These are phyloP conservation scores for Delphinapterus leucas DNA, from an alignment of 2,113 vertebrate genomes.

Conservation along the genomic window DNA sequence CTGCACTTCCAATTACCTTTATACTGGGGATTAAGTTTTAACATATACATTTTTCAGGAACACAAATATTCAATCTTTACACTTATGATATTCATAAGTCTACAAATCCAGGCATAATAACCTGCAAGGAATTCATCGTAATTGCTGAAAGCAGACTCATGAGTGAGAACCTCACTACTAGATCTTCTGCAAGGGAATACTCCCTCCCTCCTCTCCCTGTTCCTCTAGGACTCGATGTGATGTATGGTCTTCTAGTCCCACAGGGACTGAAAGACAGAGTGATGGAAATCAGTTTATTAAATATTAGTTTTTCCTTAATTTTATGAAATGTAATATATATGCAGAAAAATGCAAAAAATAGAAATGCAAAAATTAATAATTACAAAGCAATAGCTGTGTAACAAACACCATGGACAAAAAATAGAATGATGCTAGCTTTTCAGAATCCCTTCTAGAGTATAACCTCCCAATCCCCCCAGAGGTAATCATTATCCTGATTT, in stretches of 20 bases:
- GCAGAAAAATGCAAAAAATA: background rate
- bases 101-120: background rate
- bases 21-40: background rate
- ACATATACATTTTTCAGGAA: background rate
- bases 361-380: background rate
- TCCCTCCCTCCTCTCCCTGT: too few relatives aligned
- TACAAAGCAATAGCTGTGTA: background rate
- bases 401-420: background rate
- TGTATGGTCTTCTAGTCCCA: background rate
- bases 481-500: background rate
- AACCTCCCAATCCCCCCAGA: background rate
- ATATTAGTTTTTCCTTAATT: background rate
- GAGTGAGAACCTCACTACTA: background rate
- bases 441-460: background rate
- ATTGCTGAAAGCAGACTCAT: background rate
- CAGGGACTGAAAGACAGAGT: background rate
- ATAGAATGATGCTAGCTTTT: background rate
- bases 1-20: background rate
- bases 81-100: background rate
- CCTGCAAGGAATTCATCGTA: background rate
- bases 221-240: background rate
- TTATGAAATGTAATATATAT: conserved; percentile 8
- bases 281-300: background rate
- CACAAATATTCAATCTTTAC: background rate
- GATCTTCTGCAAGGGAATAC: background rate